phyloP scores from a whole-genome alignment of 2,888 invertebrate genomes.

The Pegoplata infirma region DNA sequence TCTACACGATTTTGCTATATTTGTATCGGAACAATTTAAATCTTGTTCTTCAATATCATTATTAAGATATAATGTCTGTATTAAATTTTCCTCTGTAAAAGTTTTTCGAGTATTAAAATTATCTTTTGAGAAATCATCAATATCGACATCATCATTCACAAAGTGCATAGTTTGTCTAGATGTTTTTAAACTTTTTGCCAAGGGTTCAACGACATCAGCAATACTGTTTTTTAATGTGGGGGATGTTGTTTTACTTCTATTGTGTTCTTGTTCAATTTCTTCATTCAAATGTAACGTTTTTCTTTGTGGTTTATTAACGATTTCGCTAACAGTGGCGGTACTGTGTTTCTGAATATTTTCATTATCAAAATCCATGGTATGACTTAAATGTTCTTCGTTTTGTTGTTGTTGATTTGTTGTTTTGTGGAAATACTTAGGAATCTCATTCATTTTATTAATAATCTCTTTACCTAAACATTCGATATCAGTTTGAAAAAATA shows the following conservation, averaged over 20 bases:
- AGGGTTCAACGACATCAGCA: too few species aligned
- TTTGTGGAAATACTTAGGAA: too few species aligned
- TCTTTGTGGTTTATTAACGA: too few species aligned
- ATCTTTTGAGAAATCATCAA: too few species aligned
- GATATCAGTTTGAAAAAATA: background rate
- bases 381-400: background rate
- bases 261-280: background rate
- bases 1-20: background rate
- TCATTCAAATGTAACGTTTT: background rate
- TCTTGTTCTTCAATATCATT: background rate
- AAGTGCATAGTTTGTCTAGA: background rate
- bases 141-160: background rate
- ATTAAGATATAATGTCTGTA: background rate
- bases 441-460: background rate
- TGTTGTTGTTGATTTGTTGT: background rate
- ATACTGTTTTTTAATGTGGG: too few species aligned
- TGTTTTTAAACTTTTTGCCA: too few species aligned
- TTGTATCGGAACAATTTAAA: background rate
- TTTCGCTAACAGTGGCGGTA: background rate
- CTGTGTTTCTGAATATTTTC: background rate
- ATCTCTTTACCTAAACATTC: too few species aligned
- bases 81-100: background rate
- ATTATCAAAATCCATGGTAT: background rate
- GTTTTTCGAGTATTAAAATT: too few species aligned
- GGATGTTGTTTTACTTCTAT: too few species aligned